Evolutionary conservation across 2,113 vertebrate species (phyloP).

Genomic region (Sitta europaea): DNA sequence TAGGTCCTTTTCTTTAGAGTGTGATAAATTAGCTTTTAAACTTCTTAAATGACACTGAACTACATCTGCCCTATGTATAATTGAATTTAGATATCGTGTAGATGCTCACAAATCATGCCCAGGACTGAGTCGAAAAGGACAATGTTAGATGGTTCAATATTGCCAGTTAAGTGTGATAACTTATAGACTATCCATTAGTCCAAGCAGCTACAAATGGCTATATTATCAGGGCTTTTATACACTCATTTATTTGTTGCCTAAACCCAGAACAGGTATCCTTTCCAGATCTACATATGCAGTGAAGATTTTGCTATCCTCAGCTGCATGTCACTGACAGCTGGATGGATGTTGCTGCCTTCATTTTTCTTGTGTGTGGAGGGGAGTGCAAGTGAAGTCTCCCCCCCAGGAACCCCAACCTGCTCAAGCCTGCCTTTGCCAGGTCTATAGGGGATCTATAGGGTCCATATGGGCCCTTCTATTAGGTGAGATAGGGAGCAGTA

Average conservation of each 20-base stretch:
- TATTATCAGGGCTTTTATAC: neutral
- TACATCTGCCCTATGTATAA: neutral
- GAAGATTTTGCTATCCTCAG: neutral
- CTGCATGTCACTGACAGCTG: neutral
- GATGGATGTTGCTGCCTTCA: neutral
- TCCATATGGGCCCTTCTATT: neutral
- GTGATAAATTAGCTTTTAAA: neutral
- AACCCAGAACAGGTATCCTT: neutral
- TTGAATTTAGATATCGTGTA: neutral
- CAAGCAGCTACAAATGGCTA: neutral
- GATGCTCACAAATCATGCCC: neutral
- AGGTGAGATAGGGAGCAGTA: neutral
- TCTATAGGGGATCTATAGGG: neutral
- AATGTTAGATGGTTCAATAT: neutral
- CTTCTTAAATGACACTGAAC: neutral
- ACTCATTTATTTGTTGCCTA: neutral
- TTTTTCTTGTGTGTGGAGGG: neutral
- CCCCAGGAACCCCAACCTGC: neutral
- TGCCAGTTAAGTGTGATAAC: rapidly evolving
- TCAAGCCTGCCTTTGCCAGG: neutral
- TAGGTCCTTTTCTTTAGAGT: neutral
- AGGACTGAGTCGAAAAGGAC: neutral
- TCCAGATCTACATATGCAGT: neutral
- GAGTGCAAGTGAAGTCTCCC: rapidly evolving
- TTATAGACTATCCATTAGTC: neutral